These are phyloP conservation scores for Ctenosaura bakeri DNA, from an alignment of 2,797 vertebrate genomes.

Conservation along the genomic window DNA sequence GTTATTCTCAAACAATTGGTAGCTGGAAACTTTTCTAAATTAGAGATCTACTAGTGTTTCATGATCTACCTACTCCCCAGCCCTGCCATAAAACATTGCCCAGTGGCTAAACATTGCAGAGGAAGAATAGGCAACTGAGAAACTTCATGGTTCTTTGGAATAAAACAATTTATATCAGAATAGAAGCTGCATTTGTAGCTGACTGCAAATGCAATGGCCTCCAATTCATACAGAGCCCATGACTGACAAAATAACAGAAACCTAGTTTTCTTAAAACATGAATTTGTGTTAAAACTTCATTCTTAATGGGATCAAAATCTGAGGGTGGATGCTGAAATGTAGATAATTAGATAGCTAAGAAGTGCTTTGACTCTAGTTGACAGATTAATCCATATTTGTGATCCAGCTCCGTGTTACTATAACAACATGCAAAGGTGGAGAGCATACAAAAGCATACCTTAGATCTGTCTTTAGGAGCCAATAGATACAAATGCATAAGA, in stretches of 20 bases:
- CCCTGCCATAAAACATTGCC: no score
- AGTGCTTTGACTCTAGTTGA: not conserved
- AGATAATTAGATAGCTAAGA: slow-evolving; percentile 8
- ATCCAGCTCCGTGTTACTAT: not conserved
- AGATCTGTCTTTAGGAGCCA: slow-evolving; percentile 6
- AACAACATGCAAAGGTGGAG: not conserved
- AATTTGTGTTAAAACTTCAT: not conserved
- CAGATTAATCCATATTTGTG: not conserved
- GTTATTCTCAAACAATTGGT: not conserved
- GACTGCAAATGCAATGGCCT: not conserved
- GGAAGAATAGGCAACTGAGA: not conserved
- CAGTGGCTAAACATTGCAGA: not conserved
- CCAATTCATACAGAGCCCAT: not conserved
- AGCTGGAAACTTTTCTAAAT: not conserved
- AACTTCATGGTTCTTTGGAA: not conserved
- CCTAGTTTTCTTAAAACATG: not conserved
- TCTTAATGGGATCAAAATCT: not conserved
- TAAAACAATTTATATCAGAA: not conserved
- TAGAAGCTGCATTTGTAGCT: not conserved
- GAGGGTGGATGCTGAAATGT: slow-evolving; percentile 1
- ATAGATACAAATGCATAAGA: not conserved
- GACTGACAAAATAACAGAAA: not conserved
- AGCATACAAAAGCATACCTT: not conserved
- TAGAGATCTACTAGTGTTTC: not conserved
- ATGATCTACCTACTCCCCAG: not conserved